Conservation (phyloP, 2,113 vertebrate genomes). For the Megatriorchis doriae region DNA sequence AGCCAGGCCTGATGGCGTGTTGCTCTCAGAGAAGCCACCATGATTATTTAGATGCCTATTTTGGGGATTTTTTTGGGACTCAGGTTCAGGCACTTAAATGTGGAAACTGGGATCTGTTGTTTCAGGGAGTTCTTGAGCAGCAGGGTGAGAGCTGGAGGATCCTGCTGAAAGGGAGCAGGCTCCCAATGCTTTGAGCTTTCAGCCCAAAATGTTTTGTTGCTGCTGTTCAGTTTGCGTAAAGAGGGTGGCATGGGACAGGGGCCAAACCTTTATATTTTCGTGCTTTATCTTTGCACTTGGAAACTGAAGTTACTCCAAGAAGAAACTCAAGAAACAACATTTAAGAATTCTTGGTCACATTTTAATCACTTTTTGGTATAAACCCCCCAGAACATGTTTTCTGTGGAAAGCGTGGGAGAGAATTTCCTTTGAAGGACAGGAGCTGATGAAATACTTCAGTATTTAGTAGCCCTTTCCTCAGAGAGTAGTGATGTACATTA, state of each 20-base stretch:
- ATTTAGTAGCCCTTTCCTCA: not conserved
- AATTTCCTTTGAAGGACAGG: not conserved
- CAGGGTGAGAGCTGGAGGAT: not conserved
- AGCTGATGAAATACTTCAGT: not conserved
- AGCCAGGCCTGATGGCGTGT: not conserved
- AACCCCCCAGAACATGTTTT: not conserved
- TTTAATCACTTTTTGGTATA: not conserved
- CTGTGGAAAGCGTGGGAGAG: not conserved
- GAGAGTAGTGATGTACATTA: not conserved
- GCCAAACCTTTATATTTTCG: not conserved
- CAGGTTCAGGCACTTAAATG: not conserved
- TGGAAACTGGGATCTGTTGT: not conserved
- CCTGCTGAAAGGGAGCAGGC: not conserved
- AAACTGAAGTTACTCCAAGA: not conserved
- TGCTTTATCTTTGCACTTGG: not conserved
- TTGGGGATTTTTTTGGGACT: not conserved
- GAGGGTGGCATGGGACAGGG: not conserved
- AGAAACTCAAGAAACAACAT: not conserved
- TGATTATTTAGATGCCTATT: conserved; percentile 32
- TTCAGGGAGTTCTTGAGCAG: not conserved
- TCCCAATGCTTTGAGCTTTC: not conserved
- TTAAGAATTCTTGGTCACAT: too few species aligned
- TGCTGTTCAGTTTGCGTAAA: not conserved
- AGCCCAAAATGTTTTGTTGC: not conserved
- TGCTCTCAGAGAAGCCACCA: not conserved